Base-by-base conservation (phyloP, 2,113 vertebrate genomes). In the Stegostoma tigrinum region DNA sequence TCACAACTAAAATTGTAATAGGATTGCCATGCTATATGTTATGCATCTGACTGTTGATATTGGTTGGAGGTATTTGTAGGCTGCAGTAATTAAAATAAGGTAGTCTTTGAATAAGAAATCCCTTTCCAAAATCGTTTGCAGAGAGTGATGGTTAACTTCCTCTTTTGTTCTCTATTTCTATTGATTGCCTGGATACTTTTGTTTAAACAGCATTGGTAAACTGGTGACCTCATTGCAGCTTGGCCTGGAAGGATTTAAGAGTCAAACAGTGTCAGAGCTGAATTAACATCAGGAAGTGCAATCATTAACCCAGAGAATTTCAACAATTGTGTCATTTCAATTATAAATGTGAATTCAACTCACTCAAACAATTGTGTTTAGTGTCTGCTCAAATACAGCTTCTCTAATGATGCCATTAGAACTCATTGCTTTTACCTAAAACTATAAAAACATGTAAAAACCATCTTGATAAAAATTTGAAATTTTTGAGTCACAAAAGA, bases 121-220 rank as follows among this genome's bases (percentile, higher is more conserved):
- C 94, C 68, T 27, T 95, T 95, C 72, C 67, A 75, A 95, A 95
- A 95, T 52, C 68, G 12, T 12, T 95, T 95, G 23, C 68, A 48
- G 30, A 72, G 68, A 75, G 24, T 95, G 94, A 72, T 30, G 94
- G 42, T 52, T 95, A 72, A 95, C 94, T 75, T 95, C 45, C 94
- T 95, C 48, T 95, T 75, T n/a, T 93, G 94, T 52, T 94, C 45
- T 95, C 72, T 52, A 95, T 95, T 95, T 95, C 94, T 45, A 72
- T 95, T 95, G 94, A 95, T 95, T 75, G 72, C 94, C 68, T 95
- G 94, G 66, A 95, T 75, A 72, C 45, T 75, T 95, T 95, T 95
- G 94, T 95, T 72, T 52, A 72, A 95, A 72, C 45, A 42, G 38
- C 45, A 5, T 93, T 66, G 89, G 89, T 72, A 72, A 72, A 34